A percentile compares a stretch with the other conserved stretches of the same genome.
Conservation (phyloP, 2,797 vertebrate genomes). For the Gymnocypris eckloni region DNA sequence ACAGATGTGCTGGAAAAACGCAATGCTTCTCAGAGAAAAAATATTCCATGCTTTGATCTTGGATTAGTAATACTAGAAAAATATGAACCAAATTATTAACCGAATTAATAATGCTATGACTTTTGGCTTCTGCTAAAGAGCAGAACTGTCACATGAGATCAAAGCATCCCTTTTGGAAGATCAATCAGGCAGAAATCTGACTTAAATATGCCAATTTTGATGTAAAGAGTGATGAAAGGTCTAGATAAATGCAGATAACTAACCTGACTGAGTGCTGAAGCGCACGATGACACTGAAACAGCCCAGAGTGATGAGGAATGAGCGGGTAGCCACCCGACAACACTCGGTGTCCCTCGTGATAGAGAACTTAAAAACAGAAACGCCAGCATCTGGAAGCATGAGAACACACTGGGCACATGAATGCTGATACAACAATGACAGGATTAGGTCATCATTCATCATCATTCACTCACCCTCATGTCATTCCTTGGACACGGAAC, state of each 20-base stretch:
- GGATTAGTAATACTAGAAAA: conserved; percentile 4
- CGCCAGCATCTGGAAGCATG: conserved; percentile 71
- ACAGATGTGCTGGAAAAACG: conserved; percentile 22
- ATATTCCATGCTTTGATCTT: conserved; percentile 22
- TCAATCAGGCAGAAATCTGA: neutral
- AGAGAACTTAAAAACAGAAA: conserved; percentile 75
- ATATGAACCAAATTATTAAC: neutral
- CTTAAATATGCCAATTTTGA: neutral
- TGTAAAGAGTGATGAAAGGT: neutral
- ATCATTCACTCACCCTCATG: neutral
- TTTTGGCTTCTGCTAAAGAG: neutral
- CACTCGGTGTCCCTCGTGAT: conserved; percentile 77
- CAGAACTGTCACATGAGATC: neutral
- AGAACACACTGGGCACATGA: neutral
- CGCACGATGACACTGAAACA: conserved; percentile 76
- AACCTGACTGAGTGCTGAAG: conserved; percentile 77
- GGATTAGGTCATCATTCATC: neutral
- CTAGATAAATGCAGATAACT: conserved; percentile 54
- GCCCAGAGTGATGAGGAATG: conserved; percentile 77
- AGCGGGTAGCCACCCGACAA: conserved; percentile 80
- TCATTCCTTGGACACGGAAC: neutral
- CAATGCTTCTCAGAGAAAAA: neutral
- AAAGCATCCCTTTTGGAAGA: neutral
- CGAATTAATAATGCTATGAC: neutral
- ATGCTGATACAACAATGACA: neutral